A percentile compares a stretch with the other conserved stretches of the same genome.
Conservation (phyloP, 2,113 vertebrate genomes). For the Oreotrochilus melanogaster region DNA sequence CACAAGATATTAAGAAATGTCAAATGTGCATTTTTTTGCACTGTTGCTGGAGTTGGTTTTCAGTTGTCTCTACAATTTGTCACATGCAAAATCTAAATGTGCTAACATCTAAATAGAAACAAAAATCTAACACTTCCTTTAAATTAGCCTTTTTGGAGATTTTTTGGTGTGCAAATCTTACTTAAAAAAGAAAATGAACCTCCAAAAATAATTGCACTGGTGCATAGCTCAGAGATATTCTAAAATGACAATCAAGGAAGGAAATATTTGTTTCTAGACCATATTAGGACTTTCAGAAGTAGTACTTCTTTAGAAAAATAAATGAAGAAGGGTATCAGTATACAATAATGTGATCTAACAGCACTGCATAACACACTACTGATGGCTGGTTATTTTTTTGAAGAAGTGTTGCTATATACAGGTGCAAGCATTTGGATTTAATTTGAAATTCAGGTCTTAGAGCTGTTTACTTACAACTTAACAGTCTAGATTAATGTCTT, state of each 20-base stretch:
- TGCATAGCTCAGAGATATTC: background rate
- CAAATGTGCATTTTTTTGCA: background rate
- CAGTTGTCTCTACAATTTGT: background rate
- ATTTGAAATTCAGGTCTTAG: background rate
- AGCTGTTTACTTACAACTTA: background rate
- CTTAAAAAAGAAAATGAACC: background rate
- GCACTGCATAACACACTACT: background rate
- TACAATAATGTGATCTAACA: background rate
- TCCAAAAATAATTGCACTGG: background rate
- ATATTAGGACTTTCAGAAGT: background rate
- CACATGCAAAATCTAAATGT: background rate
- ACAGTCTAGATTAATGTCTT: background rate
- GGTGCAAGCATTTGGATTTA: background rate
- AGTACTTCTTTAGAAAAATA: background rate
- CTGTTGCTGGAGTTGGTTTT: background rate
- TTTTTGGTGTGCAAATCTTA: background rate
- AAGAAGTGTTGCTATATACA: background rate
- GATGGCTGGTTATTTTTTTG: background rate
- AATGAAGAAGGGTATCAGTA: background rate
- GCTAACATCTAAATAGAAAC: background rate
- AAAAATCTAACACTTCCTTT: background rate
- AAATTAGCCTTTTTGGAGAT: background rate
- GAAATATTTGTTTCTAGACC: background rate
- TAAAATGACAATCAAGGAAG: background rate
- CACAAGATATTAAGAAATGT: background rate